Evolutionary conservation across 2,888 invertebrate species (phyloP).

Genomic region (Acrobasis repandana): DNA sequence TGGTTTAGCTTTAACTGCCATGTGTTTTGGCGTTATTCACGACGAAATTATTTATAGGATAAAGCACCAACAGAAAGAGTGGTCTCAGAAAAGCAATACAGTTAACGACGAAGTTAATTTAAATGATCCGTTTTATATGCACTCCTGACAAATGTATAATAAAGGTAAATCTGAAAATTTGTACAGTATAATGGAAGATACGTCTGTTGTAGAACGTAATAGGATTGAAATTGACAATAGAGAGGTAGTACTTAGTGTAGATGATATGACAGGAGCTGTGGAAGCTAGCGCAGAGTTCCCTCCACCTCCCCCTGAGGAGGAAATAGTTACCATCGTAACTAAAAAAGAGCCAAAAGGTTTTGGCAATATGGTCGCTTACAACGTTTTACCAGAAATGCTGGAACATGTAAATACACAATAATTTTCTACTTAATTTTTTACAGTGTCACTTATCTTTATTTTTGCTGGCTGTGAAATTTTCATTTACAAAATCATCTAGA

Average conservation of each 20-base stretch:
- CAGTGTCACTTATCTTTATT: constrained; percentile 35
- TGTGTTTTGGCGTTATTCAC: constrained; percentile 95
- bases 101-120: constrained; percentile 85
- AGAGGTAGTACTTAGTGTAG: constrained; percentile 77
- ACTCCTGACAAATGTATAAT: constrained; percentile 88
- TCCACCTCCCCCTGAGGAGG: constrained; percentile 72
- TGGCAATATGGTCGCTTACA: constrained; percentile 80
- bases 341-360: constrained; percentile 78
- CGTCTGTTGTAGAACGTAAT: constrained; percentile 67
- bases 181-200: constrained; percentile 83
- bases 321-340: constrained; percentile 77
- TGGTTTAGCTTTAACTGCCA: constrained; percentile 93
- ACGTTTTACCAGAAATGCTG: constrained; percentile 77
- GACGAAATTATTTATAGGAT: constrained; percentile 93
- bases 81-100: constrained; percentile 85
- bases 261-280: constrained; percentile 68
- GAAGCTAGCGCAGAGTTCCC: constrained; percentile 65
- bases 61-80: constrained; percentile 86
- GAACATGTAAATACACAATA: constrained; percentile 71
- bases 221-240: constrained; percentile 78
- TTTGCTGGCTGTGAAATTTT: constrained; percentile 57
- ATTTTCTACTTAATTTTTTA: constrained; percentile 35
- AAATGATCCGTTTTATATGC: constrained; percentile 86
- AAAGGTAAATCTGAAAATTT: constrained; percentile 80
- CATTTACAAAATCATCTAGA: constrained; percentile 26